Conservation (phyloP, 1,140 invertebrate genomes). For the Drosophila sucinea region DNA sequence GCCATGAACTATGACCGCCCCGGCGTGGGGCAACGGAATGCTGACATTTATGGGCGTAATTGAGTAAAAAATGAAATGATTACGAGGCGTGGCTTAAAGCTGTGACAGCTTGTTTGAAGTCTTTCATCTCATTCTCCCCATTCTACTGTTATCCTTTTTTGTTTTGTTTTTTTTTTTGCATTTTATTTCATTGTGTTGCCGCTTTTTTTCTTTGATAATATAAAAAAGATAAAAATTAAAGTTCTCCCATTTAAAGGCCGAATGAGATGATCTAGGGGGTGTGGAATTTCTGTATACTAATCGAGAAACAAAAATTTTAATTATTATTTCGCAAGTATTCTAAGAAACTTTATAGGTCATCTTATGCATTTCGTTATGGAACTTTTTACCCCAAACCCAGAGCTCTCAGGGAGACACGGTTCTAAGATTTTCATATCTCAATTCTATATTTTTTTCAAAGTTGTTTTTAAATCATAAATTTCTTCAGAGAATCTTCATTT, state of each 20-base stretch:
- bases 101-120: conserved; percentile 33
- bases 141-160: neutral
- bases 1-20: conserved; percentile 4
- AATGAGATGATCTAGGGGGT: too few relatives aligned
- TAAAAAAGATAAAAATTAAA: conserved; percentile 19
- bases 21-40: neutral
- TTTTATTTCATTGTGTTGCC: neutral
- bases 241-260: neutral
- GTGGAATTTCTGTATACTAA: too few relatives aligned
- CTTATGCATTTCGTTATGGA: too few relatives aligned
- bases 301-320: too few relatives aligned
- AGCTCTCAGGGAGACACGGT: too few relatives aligned
- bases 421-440: too few relatives aligned
- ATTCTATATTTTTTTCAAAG: too few relatives aligned
- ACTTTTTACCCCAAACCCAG: too few relatives aligned
- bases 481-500: too few relatives aligned
- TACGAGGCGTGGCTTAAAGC: conserved; percentile 37
- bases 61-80: conserved; percentile 65
- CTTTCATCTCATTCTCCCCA: conserved; percentile 8
- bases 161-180: neutral
- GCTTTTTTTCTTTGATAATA: neutral
- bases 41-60: conserved; percentile 65
- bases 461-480: too few relatives aligned
- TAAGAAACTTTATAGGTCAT: too few relatives aligned
- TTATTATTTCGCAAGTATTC: too few relatives aligned